Base-by-base conservation (phyloP, 1,140 invertebrate genomes). In the Drosophila sproati region DNA sequence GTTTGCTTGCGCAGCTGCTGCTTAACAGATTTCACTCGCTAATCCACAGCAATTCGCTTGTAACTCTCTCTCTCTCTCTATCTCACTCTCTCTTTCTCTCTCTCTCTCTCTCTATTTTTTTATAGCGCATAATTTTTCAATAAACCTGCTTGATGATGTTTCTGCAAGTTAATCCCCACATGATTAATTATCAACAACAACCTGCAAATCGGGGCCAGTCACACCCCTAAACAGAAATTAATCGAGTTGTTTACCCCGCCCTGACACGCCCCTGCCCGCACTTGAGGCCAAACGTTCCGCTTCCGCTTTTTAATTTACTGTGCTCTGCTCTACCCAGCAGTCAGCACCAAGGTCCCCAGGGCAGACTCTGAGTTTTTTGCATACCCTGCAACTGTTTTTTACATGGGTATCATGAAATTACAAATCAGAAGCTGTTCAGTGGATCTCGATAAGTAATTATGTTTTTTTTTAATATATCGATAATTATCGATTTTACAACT, bases 161-260 rank as follows among this genome's bases (percentile, higher is more conserved):
- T 79, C 55, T 57, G 62, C 74, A 80, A 50, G 50, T 63, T 89
- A 89, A 89, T 89, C 85, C 85, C 85, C 85, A 78, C 69, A 85
- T 89, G 85, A 89, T 89, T 89, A 89, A 89, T 89, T 89, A 89
- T 89, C 85, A 89, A 62, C 82, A 87, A 54, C 59, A 62, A 89
- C 85, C 85, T 89, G 85, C 79, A 50, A 61, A 12, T 29, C 45
- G 50, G 31, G 10, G 37, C 39, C n/a, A 37, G 47, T 67, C 71
- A 67, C 51, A 68, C 57, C 48, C 70, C 37, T 64, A 51, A 61
- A 68, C 66, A 47, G 31, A 29, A 71, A 63, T 66, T 74, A 81
- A 78, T 70, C 63, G 63, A 67, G 51, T 68, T 72, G 66, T 70
- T 70, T 35, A 29, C 29, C 39, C 66, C 35, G 5, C 59, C 48